Percentiles rank a stretch among this genome's conserved stretches.
These are phyloP conservation scores for Drosophila ambigua DNA, from an alignment of 1,140 invertebrate genomes.

Conservation along the genomic window DNA sequence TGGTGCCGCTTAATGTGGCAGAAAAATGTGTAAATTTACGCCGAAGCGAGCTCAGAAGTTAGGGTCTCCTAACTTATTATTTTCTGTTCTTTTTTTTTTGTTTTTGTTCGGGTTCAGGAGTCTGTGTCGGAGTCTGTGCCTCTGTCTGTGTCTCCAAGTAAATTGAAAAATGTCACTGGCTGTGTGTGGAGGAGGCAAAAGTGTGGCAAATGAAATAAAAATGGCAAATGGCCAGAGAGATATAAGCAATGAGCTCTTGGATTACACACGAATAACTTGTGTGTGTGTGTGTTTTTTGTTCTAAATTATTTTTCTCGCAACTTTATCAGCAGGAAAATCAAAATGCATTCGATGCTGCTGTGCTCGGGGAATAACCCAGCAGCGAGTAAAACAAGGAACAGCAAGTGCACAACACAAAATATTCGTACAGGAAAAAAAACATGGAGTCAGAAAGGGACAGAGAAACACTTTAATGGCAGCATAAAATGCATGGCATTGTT, in stretches of 20 bases:
- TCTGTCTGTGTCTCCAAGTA: slow-evolving; percentile 42
- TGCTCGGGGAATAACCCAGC: too few species aligned
- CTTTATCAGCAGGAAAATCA: slow-evolving; percentile 34
- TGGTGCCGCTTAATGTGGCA: slow-evolving; percentile 77
- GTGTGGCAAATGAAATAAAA: slow-evolving; percentile 77
- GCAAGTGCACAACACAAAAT: not conserved
- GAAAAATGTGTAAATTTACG: slow-evolving; percentile 83
- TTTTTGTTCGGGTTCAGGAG: slow-evolving; percentile 1
- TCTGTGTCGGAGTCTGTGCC: slow-evolving; percentile 31
- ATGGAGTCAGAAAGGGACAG: not conserved
- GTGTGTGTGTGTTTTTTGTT: slow-evolving; percentile 17
- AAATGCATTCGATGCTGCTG: slow-evolving; percentile 23
- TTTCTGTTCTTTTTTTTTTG: not conserved
- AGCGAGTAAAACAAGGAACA: not conserved
- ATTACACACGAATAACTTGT: slow-evolving; percentile 41
- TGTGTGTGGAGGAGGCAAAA: slow-evolving; percentile 39
- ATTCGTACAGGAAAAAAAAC: too few species aligned
- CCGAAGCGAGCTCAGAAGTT: slow-evolving; percentile 48
- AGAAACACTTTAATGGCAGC: slow-evolving; percentile 55
- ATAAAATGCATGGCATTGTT: slow-evolving; percentile 78
- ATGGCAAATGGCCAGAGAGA: slow-evolving; percentile 65
- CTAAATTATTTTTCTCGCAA: slow-evolving; percentile 37
- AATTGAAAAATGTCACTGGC: slow-evolving; percentile 71
- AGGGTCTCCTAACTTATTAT: slow-evolving; percentile 2
- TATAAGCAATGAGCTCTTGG: slow-evolving; percentile 51